These are phyloP conservation scores for Diachasma alloeum DNA, from an alignment of 1,140 invertebrate genomes.

Conservation along the genomic window DNA sequence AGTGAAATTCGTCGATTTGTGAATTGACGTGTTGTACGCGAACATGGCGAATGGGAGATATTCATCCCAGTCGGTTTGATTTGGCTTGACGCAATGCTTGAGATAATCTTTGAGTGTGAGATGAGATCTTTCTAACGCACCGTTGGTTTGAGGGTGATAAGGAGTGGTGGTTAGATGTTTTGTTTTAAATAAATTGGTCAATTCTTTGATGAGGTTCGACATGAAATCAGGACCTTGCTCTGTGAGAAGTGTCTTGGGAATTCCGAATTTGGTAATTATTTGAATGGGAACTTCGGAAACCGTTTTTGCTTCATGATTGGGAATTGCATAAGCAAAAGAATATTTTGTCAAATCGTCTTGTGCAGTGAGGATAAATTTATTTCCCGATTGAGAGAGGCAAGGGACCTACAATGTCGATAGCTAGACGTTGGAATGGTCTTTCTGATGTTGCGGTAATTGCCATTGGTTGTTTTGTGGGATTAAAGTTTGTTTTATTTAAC, in stretches of 20 bases:
- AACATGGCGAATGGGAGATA: conserved; percentile 57
- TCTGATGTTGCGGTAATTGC: conserved; percentile 43
- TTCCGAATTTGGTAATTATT: conserved; percentile 32
- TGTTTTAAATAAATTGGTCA: conserved; percentile 40
- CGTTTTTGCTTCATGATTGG: conserved; percentile 50
- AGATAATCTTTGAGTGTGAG: conserved; percentile 55
- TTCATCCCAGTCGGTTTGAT: conserved; percentile 59
- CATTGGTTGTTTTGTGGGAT: conserved; percentile 37
- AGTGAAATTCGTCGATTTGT: conserved; percentile 52
- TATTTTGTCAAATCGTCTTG: conserved; percentile 58
- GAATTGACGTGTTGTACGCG: conserved; percentile 59
- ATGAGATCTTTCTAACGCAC: conserved; percentile 54
- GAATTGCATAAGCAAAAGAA: conserved; percentile 43
- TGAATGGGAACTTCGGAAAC: conserved; percentile 42
- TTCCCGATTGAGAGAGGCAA: conserved; percentile 37
- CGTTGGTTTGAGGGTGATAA: conserved; percentile 58
- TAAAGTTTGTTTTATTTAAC: conserved; percentile 45
- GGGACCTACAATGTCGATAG: conserved; percentile 45
- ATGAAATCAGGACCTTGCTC: conserved; percentile 37
- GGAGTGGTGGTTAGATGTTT: conserved; percentile 47
- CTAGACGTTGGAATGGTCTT: conserved; percentile 37
- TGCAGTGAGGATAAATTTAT: conserved; percentile 49
- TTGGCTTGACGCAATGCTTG: conserved; percentile 50
- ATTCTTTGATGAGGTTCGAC: conserved; percentile 43
- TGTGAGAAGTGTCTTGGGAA: conserved; percentile 27